These are phyloP conservation scores for Gastrophysa polygoni DNA, from an alignment of 2,888 invertebrate species.

Conservation along the genomic window DNA sequence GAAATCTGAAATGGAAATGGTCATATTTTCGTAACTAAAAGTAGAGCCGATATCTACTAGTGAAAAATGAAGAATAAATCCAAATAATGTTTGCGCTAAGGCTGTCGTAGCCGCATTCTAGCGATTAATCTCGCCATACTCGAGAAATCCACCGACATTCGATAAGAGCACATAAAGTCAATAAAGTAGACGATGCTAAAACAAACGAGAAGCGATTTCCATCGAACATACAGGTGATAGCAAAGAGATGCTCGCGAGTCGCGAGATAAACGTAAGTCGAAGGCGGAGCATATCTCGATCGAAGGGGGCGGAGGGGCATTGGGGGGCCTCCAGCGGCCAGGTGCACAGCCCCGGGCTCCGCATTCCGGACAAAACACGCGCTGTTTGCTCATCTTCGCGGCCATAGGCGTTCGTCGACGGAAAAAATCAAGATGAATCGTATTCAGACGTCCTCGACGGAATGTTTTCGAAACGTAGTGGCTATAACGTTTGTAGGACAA, in stretches of 20 bases:
- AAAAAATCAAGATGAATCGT: not conserved
- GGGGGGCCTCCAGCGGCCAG: conserved; percentile 50
- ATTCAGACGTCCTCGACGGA: no score
- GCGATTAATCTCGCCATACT: no score
- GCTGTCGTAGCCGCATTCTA: no score
- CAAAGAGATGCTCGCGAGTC: no score
- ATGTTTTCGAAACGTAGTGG: no score
- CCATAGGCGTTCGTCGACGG: conserved; percentile 36
- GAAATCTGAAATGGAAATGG: no score
- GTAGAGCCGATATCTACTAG: no score
- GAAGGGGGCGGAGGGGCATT: conserved; percentile 37
- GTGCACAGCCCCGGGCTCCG: conserved; percentile 56
- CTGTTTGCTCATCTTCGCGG: conserved; percentile 55
- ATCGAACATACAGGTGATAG: conserved; percentile 23
- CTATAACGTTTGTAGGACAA: no score
- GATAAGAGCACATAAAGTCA: not conserved
- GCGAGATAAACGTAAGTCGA: conserved; percentile 30
- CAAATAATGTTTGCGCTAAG: no score
- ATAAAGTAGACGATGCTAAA: not conserved
- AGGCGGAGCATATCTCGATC: conserved; percentile 34
- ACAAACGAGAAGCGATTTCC: conserved; percentile 9
- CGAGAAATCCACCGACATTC: not conserved
- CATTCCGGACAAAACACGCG: conserved; percentile 58
- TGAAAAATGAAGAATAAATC: no score
- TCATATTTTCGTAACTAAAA: no score